Base-by-base conservation (phyloP, 35 echinoderm and acorn worm genomes). In the Chiridota heheva region DNA sequence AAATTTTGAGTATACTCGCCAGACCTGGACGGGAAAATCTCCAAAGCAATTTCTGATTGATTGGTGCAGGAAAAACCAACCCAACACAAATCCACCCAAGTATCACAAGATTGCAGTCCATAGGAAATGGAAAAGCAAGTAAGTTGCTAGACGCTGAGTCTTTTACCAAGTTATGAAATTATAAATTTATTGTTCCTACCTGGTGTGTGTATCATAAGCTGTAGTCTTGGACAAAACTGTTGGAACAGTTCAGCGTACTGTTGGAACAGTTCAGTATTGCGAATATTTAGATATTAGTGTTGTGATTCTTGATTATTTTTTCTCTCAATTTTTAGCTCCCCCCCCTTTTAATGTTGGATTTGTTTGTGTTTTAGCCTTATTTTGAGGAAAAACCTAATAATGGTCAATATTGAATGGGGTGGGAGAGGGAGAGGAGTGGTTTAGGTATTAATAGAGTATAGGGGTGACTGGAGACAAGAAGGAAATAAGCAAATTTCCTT, bases 21-120 rank as follows among this genome's bases (percentile, higher is more conserved):
- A 96, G 63, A 78, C 71, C 5, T 96, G 91, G 91, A 96, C 91
- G 27, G 91, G 86, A 17, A 96, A 96, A 85, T 90, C 91, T 20
- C 81, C 91, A 18, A 96, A 96, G 43, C 91, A 96, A 57, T 96
- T 96, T 44, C 40, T 96, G 69, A 96, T 96, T 55, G 91, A 96
- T 55, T 96, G 91, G 91, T 96, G 91, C 61, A 75, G 91, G 2
- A 96, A 86, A 49, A 84, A 96, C 61, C 36, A 80, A 15, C 87
- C 91, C 40, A 96, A 90, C 40, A 74, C 86, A 13, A 72, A 60
- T 57, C 53, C 86, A 48, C 91, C 91, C 13, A 86, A 96, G 64
- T 96, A 96, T 42, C 45, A 96, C 46, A 96, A 96, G 55, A 89
- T 91, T 20, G 28, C 38, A 5, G 74, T 67, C 7, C 46, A 72